Base-by-base conservation (phyloP, 2,888 invertebrate species). In the Lasiommata megera region DNA sequence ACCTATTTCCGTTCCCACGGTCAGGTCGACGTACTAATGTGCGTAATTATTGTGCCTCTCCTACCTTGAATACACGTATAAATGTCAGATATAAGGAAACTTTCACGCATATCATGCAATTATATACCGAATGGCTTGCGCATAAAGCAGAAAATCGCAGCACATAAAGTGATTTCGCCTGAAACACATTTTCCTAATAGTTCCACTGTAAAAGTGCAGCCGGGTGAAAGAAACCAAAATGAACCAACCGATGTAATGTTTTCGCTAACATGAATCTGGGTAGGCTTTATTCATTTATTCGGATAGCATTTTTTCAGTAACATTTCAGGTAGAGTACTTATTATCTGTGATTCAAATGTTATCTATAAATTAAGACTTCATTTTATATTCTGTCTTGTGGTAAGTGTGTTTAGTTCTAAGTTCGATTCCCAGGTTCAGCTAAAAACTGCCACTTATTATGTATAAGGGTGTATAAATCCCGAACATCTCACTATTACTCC, bases 1-100 rank as follows among this genome's bases (percentile, higher is more conserved):
- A 64, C 66, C 70, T 71, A 72, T 76, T 76, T 74, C 70, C 62
- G 67, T 61, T 63, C 70, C 65, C 63, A 70, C 72, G 69, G 68
- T 48, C 55, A 60, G 54, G 44, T 54, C 51, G 50, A 54, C 60
- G 50, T 48, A 41, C 60, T 62, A 62, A 61, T 58, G 53, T 61
- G 40, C 40, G 60, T 60, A 63, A 63, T 61, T 61, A 58, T 58
- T 63, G 54, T 58, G 48, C 46, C 61, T 54, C 44, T 51, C 40
- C 43, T 56, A 56, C 59, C 60, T 53, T 50, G 50, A 57, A 60
- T 57, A 55, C 58, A 54, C 44, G 58, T 58, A 53, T 52, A 53
- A 58, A 52, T 43, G 58, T 52, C 51, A 51, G 51, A 40, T 50
- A 41, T 50, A 18, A 31, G 37, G 31, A 18, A 43, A 11, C 53